These are phyloP conservation scores for Agonum fuliginosum DNA, from an alignment of 2,888 invertebrate species.

Conservation along the genomic window DNA sequence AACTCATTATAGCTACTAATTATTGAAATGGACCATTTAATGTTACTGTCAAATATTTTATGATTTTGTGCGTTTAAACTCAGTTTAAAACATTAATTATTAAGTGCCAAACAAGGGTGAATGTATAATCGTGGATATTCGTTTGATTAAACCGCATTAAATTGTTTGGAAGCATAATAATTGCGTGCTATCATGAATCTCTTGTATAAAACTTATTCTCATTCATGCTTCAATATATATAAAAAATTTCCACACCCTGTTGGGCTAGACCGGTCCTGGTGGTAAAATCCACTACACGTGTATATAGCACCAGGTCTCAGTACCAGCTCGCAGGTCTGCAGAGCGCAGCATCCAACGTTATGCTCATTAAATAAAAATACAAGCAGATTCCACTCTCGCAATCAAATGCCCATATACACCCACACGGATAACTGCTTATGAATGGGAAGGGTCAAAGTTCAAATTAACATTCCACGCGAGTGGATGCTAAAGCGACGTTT, in stretches of 20 bases:
- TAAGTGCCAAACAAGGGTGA: too few relatives aligned
- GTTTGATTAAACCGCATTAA: too few relatives aligned
- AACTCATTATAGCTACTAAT: too few relatives aligned
- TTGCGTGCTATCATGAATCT: neutral
- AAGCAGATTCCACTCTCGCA: constrained; percentile 59
- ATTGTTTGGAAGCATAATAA: neutral
- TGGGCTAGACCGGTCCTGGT: constrained; percentile 7
- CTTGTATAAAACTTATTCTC: too few relatives aligned
- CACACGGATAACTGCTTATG: constrained; percentile 59
- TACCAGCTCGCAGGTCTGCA: neutral
- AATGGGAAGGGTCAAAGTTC: constrained; percentile 60
- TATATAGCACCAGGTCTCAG: constrained; percentile 16
- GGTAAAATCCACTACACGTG: constrained; percentile 29
- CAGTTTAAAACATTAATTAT: too few relatives aligned
- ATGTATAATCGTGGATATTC: too few relatives aligned
- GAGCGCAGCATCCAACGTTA: constrained; percentile 17
- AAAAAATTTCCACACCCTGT: too few relatives aligned
- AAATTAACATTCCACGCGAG: constrained; percentile 59
- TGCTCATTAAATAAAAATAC: constrained; percentile 55
- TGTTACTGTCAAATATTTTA: too few relatives aligned
- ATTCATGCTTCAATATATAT: too few relatives aligned
- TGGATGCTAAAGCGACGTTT: constrained; percentile 51
- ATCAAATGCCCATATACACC: constrained; percentile 60
- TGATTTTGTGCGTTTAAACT: too few relatives aligned
- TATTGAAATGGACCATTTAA: too few relatives aligned